Conservation (phyloP, 1,140 invertebrate species). For the Ceratina japonica region DNA sequence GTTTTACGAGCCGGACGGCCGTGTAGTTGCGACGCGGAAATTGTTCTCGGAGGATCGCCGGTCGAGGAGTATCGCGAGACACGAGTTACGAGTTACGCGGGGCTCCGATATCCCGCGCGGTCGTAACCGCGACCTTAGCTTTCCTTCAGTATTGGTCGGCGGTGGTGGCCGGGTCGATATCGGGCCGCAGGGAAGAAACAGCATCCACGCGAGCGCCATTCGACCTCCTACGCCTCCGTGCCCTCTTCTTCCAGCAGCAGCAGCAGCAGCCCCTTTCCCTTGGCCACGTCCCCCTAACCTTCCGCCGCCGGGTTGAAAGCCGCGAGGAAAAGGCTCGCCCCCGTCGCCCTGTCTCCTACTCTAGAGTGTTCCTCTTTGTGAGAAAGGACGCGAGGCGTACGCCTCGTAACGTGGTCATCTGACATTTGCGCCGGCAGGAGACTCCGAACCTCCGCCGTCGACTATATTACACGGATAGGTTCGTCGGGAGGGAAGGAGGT, state of each 20-base stretch:
- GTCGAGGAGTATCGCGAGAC: background rate
- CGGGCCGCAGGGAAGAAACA: constrained; percentile 56
- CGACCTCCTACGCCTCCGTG: constrained; percentile 43
- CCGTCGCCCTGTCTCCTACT: constrained; percentile 6
- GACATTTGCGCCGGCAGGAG: constrained; percentile 41
- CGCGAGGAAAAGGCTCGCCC: constrained; percentile 25
- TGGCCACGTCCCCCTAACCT: constrained; percentile 26
- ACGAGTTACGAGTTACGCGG: constrained; percentile 34
- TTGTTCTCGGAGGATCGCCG: too few relatives aligned
- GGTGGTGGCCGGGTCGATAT: constrained; percentile 63
- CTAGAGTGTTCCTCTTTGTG: constrained; percentile 46
- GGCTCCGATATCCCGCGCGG: constrained; percentile 22
- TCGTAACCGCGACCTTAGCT: constrained; percentile 62
- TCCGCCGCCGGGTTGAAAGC: constrained; percentile 16
- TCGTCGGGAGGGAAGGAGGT: too few relatives aligned
- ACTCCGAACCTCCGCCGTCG: constrained; percentile 8
- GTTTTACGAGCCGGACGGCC: too few relatives aligned
- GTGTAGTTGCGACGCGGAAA: background rate
- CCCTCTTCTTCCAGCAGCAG: constrained; percentile 41
- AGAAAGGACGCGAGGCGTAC: constrained; percentile 20
- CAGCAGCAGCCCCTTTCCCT: constrained; percentile 13
- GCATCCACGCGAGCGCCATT: constrained; percentile 61
- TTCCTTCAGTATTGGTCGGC: constrained; percentile 59
- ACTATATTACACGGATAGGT: background rate
- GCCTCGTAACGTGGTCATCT: constrained; percentile 45